Base-by-base conservation (phyloP, 64 coral and sea anemone species). In the Actinia tenebrosa region DNA sequence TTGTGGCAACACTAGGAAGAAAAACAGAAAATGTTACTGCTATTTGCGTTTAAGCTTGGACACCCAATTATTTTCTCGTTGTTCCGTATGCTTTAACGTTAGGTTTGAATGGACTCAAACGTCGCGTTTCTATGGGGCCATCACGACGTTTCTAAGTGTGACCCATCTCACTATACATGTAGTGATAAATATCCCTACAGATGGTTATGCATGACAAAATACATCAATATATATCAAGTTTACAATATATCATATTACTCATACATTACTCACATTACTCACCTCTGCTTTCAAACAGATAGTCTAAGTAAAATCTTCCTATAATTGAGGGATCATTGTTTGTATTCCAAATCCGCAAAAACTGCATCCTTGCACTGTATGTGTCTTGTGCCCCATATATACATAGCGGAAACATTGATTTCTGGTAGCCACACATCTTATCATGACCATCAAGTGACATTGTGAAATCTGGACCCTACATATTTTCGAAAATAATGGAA, bases 401-500 rank as follows among this genome's bases (percentile, higher is more conserved):
- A n/a, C n/a, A n/a, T n/a, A n/a, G n/a, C n/a, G n/a, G n/a, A n/a
- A n/a, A n/a, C n/a, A n/a, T n/a, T 61, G 84, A 86, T 66, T 86
- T 86, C 44, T 86, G 84, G 44, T 86, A 86, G 43, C 84, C 61
- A 86, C 84, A 86, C 44, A 86, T 26, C 30, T 86, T 86, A 69
- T 86, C 84, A 86, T 86, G 62, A 56, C 84, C 84, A 50, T 86
- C 84, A 68, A 86, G 60, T 45, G 84, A 86, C 84, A 86, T 86
- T 7, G 84, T 86, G 64, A 61, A 71, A 86, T 86, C 61, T 86
- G 84, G 59, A 69, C 84, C 84, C 84, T 86, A 60, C 42, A 80
- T 80, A 50, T 80, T 71, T 71, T 71, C 64, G 64, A 26, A 71
- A 26, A 71, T n/a, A 71, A 71, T 71, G 20, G 64, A 71, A 71